Evolutionary conservation across 2,113 vertebrate species (phyloP).

Genomic region (Eurystomus gularis): DNA sequence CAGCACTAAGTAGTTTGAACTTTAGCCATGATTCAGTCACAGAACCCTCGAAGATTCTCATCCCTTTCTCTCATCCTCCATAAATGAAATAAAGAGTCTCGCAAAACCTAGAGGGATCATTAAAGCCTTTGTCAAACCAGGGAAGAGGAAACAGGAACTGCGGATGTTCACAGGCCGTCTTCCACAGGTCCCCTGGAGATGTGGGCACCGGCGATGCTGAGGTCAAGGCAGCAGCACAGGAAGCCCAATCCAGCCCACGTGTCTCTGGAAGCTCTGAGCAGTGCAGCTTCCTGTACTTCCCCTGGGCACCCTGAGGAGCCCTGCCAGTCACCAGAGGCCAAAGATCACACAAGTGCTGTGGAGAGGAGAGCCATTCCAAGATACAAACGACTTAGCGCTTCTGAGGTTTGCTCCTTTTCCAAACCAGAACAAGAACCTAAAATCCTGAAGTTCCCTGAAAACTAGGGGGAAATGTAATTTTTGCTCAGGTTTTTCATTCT

Average conservation of each 20-base stretch:
- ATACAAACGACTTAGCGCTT: neutral
- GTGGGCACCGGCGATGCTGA: neutral
- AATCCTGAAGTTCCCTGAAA: neutral
- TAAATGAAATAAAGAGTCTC: neutral
- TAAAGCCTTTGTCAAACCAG: neutral
- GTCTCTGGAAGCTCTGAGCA: neutral
- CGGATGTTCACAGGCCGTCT: neutral
- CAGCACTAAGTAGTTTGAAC: neutral
- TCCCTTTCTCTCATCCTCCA: neutral
- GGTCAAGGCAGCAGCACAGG: neutral
- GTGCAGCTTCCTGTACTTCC: neutral
- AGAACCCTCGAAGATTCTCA: neutral
- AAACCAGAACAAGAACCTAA: neutral
- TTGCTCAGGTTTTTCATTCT: neutral
- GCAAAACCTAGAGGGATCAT: neutral
- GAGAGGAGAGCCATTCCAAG: neutral
- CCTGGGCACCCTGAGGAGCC: neutral
- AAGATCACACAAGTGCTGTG: neutral
- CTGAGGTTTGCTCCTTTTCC: neutral
- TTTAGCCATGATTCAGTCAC: neutral
- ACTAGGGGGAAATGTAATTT: neutral
- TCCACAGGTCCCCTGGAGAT: neutral
- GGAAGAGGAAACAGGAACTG: neutral
- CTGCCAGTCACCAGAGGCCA: constrained; percentile 14
- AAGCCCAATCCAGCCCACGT: neutral